These are phyloP conservation scores for Chauna torquata DNA, from an alignment of 2,113 vertebrate genomes.

Conservation along the genomic window DNA sequence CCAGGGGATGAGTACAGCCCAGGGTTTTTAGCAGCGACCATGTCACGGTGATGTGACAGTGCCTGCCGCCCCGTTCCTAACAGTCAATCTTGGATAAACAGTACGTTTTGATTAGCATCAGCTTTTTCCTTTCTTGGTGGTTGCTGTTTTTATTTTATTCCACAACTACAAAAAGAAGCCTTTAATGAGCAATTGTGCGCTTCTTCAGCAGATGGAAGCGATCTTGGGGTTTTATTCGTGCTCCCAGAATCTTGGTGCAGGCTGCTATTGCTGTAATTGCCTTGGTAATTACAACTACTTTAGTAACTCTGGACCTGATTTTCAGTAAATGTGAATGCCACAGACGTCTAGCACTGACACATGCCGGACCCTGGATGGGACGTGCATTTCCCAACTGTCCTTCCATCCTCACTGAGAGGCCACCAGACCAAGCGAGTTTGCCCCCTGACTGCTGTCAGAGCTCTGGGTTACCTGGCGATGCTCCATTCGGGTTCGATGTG, in stretches of 20 bases:
- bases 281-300: neutral
- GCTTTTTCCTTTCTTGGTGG: neutral
- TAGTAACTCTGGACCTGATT: neutral
- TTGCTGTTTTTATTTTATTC: neutral
- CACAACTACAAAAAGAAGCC: neutral
- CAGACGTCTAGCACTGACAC: neutral
- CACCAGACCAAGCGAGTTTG: neutral
- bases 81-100: neutral
- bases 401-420: neutral
- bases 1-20: rapidly evolving
- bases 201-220: constrained; percentile 2
- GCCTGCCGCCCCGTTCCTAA: neutral
- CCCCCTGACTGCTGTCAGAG: neutral
- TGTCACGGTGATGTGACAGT: neutral
- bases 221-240: neutral
- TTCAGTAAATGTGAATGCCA: neutral
- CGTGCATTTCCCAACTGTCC: neutral
- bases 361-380: neutral
- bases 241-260: neutral
- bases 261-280: neutral
- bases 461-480: constrained; percentile 86
- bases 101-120: neutral
- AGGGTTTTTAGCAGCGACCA: neutral
- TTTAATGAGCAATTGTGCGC: constrained; percentile 5
- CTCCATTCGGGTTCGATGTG: constrained; percentile 97